A percentile compares a stretch with the other conserved stretches of the same genome.
phyloP scores from a whole-genome alignment of 2,888 invertebrate genomes.

The Tiphia femorata region DNA sequence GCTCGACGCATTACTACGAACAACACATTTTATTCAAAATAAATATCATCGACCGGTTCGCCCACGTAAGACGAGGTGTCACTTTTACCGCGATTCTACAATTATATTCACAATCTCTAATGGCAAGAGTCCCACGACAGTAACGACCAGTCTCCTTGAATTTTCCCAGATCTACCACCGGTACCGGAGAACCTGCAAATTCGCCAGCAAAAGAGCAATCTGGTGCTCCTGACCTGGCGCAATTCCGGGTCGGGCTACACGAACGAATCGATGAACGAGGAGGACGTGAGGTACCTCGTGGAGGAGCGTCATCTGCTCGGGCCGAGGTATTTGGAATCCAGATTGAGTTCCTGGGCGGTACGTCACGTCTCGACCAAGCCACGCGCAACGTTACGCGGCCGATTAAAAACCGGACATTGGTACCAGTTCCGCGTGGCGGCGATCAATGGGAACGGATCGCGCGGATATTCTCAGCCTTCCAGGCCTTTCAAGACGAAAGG shows the following conservation, averaged over 20 bases:
- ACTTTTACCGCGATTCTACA: too few relatives aligned
- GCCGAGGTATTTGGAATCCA: conserved; percentile 75
- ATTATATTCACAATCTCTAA: too few relatives aligned
- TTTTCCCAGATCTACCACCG: conserved; percentile 46
- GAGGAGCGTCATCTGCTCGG: conserved; percentile 81
- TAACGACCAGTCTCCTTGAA: too few relatives aligned
- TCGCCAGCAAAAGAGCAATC: conserved; percentile 50
- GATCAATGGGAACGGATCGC: conserved; percentile 78
- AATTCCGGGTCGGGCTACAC: background rate
- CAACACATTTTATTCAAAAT: too few relatives aligned
- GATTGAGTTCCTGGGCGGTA: conserved; percentile 77
- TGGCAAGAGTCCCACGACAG: too few relatives aligned
- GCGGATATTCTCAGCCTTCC: conserved; percentile 78
- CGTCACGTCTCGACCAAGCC: conserved; percentile 69
- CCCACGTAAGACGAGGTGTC: too few relatives aligned
- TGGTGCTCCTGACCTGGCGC: conserved; percentile 48
- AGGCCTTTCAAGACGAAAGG: conserved; percentile 72
- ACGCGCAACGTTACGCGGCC: conserved; percentile 71
- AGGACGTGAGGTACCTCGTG: conserved; percentile 72
- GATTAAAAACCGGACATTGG: conserved; percentile 80
- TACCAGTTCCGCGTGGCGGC: conserved; percentile 85
- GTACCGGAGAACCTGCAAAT: conserved; percentile 52
- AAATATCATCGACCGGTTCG: too few relatives aligned
- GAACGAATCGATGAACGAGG: conserved; percentile 7
- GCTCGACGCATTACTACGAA: too few relatives aligned